These are phyloP conservation scores for Thunnus albacares DNA, from an alignment of 2,797 vertebrate species.

Conservation along the genomic window DNA sequence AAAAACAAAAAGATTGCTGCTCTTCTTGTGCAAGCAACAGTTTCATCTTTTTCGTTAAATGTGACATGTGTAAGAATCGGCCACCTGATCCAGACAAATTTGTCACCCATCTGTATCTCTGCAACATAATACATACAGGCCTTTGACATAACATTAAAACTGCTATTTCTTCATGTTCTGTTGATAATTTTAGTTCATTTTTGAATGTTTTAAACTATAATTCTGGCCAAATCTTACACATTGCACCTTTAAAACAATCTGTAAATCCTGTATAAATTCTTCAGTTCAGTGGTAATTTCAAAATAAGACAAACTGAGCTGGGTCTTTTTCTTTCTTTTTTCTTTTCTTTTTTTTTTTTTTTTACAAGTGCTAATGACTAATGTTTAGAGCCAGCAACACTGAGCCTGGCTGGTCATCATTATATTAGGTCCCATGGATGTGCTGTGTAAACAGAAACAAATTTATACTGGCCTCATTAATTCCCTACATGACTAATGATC, in stretches of 20 bases:
- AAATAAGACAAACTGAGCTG: neutral
- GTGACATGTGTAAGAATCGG: no score
- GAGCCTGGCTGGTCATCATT: neutral
- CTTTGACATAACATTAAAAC: no score
- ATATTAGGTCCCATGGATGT: neutral
- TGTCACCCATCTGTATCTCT: no score
- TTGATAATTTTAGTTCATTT: no score
- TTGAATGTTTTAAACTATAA: no score
- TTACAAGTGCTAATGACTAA: neutral
- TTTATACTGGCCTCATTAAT: neutral
- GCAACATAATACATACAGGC: no score
- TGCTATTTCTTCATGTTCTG: no score
- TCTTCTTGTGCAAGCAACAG: neutral
- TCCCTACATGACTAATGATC: neutral
- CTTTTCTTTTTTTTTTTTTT: neutral
- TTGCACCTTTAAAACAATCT: no score
- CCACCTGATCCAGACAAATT: no score
- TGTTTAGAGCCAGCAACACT: neutral
- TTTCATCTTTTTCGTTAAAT: neutral
- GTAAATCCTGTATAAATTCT: neutral
- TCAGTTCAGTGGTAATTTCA: neutral
- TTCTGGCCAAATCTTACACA: no score
- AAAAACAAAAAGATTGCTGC: no score
- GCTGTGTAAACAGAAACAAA: conserved; percentile 1
- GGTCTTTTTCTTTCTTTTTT: neutral